Base-by-base conservation (phyloP, 2,113 vertebrate genomes). In the Melanerpes formicivorus region DNA sequence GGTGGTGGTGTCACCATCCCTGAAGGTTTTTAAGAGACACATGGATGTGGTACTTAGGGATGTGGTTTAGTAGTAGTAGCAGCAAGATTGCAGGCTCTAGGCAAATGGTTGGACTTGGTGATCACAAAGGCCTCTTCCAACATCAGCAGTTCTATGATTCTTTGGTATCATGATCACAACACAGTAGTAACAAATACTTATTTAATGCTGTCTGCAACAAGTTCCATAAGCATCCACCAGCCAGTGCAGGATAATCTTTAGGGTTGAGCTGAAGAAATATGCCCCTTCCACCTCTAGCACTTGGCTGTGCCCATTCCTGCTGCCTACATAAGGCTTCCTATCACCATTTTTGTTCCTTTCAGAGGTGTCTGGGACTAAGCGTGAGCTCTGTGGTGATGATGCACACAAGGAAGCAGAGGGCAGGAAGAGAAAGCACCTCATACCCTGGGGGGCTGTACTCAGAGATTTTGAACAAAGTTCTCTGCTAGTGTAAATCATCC, bases 351-450 rank as follows among this genome's bases (percentile, higher is more conserved):
- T 72, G 48, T 78, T 77, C 63, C 87, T 88, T 54, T 13, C 26
- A 22, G 50, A 72, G 66, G 29, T 80, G 21, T 23, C 32, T 58
- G n/a, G 80, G 80, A 26, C 52, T 44, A 22, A 88, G 42, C 1
- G 1, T 42, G 56, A 72, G 80, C 50, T 80, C 74, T 79, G 60
- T 32, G 54, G 25, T 42, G 71, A 37, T 48, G 46, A 60, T 81
- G 21, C 0, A 0, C n/a, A 26, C 29, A 52, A 79, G n/a, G 86
- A 88, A n/a, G 63, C 1, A 0, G 10, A 44, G 78, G n/a, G 29
- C 67, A 78, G 69, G 32, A 82, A 23, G 44, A 52, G 58, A 72
- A 88, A 32, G 54, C n/a, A 19, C 46, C 34, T 7, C 0, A 0
- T 46, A 27, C 54, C 56, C 52, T 2, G 7, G 85, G 37, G 60